Evolutionary conservation across 1,140 invertebrate genomes (phyloP).

Genomic region (Zaprionus ghesquierei): DNA sequence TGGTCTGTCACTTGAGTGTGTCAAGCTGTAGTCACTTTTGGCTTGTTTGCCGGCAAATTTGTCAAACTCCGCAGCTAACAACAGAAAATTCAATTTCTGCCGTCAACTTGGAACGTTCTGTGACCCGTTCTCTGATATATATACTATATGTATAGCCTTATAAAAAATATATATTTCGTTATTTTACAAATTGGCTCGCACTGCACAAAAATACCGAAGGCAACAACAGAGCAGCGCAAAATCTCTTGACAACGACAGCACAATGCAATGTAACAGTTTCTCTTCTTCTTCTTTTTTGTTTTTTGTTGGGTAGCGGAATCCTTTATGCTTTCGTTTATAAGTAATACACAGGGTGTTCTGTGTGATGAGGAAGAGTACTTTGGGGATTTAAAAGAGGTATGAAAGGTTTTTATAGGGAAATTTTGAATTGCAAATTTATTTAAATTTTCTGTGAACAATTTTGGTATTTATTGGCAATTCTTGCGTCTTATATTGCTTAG

Average conservation of each 20-base stretch:
- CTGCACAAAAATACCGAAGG: slow-evolving; percentile 46
- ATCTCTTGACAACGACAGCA: slow-evolving; percentile 58
- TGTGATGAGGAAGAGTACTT: not conserved
- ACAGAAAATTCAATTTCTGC: slow-evolving; percentile 71
- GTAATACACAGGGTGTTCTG: slow-evolving; percentile 11
- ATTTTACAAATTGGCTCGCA: slow-evolving; percentile 75
- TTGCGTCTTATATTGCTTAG: too few species aligned
- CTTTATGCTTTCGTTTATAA: not conserved
- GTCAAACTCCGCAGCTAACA: slow-evolving; percentile 69
- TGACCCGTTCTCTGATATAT: slow-evolving; percentile 53
- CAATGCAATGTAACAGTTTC: slow-evolving; percentile 25
- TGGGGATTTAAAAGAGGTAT: not conserved
- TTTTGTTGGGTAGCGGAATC: slow-evolving; percentile 8
- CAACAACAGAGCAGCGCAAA: slow-evolving; percentile 21
- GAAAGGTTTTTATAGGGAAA: not conserved
- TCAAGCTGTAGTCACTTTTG: slow-evolving; percentile 56
- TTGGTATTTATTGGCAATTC: too few species aligned
- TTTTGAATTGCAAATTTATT: too few species aligned
- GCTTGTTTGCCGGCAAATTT: slow-evolving; percentile 60
- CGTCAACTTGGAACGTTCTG: slow-evolving; percentile 52
- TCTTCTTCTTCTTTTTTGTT: too few species aligned
- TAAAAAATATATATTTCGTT: slow-evolving; percentile 32
- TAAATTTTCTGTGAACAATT: too few species aligned
- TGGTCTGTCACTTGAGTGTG: slow-evolving; percentile 22
- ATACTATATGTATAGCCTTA: slow-evolving; percentile 54